Evolutionary conservation across 2,888 invertebrate species (phyloP).

Genomic region (Spicauda simplicius): DNA sequence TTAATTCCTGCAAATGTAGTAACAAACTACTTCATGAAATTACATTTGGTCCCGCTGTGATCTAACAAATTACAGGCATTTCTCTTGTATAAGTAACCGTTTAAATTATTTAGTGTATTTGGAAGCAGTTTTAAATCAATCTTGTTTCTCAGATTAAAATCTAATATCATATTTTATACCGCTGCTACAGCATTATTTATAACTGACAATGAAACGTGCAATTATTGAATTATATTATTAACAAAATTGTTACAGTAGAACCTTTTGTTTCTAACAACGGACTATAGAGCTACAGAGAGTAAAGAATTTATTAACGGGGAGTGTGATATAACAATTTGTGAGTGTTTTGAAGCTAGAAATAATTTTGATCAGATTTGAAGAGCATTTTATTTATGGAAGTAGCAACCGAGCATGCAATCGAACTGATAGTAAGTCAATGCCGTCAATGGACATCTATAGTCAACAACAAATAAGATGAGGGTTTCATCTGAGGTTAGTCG

Average conservation of each 20-base stretch:
- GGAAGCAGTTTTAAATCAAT: slow-evolving; percentile 15
- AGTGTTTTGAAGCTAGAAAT: no score
- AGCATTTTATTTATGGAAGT: no score
- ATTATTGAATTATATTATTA: slow-evolving; percentile 6
- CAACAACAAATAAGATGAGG: no score
- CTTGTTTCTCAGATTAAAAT: background rate
- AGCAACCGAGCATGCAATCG: no score
- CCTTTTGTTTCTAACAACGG: background rate
- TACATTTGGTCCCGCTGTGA: slow-evolving; percentile 7
- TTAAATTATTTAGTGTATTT: slow-evolving; percentile 14
- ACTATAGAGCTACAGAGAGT: background rate
- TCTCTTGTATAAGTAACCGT: background rate
- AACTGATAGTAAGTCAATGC: no score
- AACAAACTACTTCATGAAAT: slow-evolving; percentile 9
- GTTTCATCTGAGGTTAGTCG: no score
- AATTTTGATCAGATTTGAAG: no score
- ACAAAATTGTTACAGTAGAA: slow-evolving; percentile 1
- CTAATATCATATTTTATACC: background rate
- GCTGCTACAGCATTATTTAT: background rate
- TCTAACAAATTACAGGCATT: background rate
- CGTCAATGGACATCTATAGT: no score
- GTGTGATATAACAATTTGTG: background rate
- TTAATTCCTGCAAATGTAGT: slow-evolving; percentile 6
- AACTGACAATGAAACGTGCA: background rate
- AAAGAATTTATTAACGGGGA: background rate